Conservation (phyloP, 2,797 vertebrate species). For the Cynopterus sphinx region DNA sequence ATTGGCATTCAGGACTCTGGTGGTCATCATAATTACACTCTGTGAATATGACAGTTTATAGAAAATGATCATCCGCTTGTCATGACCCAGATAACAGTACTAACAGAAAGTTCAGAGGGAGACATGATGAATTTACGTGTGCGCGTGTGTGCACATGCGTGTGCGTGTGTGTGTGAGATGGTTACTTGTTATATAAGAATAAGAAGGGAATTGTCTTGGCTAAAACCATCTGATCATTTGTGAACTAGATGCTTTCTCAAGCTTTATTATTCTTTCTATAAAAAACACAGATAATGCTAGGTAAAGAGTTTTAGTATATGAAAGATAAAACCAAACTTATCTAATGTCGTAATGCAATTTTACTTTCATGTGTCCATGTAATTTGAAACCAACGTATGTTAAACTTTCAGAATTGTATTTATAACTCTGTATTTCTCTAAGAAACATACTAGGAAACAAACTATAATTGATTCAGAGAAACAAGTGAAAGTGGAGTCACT, state of each 20-base stretch:
- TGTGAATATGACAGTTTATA: neutral
- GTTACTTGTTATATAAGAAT: neutral
- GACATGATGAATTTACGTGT: neutral
- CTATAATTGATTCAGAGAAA: neutral
- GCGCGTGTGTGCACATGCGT: neutral
- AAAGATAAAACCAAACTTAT: neutral
- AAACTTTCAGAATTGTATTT: neutral
- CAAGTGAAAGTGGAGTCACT: neutral
- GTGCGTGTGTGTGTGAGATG: neutral
- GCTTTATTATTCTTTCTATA: neutral
- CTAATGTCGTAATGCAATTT: neutral
- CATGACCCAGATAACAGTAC: neutral
- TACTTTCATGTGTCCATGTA: neutral
- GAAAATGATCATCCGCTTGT: neutral
- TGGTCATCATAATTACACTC: neutral
- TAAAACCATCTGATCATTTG: neutral
- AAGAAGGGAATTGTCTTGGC: neutral
- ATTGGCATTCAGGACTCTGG: neutral
- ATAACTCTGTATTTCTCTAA: neutral
- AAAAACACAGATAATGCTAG: neutral
- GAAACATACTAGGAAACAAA: neutral
- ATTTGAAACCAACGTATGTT: neutral
- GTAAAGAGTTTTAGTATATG: neutral
- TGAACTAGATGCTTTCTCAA: neutral
- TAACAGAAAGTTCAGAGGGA: neutral